Evolutionary conservation across 1,140 invertebrate genomes (phyloP).

Genomic region (Drosophila paulistorum): DNA sequence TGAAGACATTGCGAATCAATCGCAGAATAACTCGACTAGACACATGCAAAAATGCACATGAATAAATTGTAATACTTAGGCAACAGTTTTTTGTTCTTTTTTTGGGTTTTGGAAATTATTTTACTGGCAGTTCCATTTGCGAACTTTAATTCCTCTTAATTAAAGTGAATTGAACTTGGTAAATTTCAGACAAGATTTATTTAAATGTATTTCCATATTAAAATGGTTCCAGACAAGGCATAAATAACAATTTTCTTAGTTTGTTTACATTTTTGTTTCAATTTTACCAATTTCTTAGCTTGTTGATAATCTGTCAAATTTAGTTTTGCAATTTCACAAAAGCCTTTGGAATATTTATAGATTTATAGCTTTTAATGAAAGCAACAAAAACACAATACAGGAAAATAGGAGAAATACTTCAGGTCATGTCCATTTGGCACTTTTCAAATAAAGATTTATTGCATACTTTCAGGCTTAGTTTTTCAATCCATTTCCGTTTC

Average conservation of each 20-base stretch:
- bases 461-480: constrained; percentile 27
- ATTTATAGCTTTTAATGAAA: constrained; percentile 7
- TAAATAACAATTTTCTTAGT: not conserved
- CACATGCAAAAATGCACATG: no score
- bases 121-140: no score
- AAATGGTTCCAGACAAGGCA: not conserved
- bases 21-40: no score
- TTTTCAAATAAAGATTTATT: constrained; percentile 38
- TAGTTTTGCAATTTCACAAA: not conserved
- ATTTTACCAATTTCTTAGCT: not conserved
- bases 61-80: no score
- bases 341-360: not conserved
- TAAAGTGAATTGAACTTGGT: no score
- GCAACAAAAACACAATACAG: not conserved
- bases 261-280: not conserved
- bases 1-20: not conserved
- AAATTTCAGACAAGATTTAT: no score
- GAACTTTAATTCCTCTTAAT: no score
- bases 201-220: not conserved
- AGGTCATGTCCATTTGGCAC: constrained; percentile 10
- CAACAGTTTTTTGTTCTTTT: not conserved
- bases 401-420: not conserved
- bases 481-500: constrained; percentile 21
- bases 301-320: not conserved
- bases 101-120: no score